Evolutionary conservation across 2,113 vertebrate genomes (phyloP).

Genomic region (Grantiella picta): DNA sequence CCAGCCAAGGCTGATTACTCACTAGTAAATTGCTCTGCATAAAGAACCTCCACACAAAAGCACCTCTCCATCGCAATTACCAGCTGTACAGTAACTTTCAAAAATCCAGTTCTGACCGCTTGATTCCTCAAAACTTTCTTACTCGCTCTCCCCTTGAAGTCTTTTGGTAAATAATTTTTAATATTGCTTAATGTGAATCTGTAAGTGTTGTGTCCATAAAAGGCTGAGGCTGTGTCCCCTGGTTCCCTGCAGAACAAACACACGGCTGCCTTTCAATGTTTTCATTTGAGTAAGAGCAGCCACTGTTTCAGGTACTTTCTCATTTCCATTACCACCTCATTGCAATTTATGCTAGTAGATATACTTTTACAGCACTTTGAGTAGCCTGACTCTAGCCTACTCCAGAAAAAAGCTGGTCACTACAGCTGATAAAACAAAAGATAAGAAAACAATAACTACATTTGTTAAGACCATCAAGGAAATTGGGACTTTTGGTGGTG

Average conservation of each 20-base stretch:
- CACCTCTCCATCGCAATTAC: background rate
- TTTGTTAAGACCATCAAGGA: background rate
- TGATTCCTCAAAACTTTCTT: background rate
- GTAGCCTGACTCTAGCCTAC: background rate
- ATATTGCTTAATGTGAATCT: background rate
- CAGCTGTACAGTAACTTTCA: background rate
- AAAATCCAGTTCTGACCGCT: background rate
- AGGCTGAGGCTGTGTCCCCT: background rate
- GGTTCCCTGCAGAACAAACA: background rate
- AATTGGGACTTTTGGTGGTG: background rate
- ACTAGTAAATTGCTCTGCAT: background rate
- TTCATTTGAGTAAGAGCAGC: background rate
- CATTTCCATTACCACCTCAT: background rate
- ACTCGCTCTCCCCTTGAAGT: background rate
- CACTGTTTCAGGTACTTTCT: background rate
- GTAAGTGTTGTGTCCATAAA: background rate
- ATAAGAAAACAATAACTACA: background rate
- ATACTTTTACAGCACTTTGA: background rate
- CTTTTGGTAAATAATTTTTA: background rate
- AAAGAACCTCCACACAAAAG: background rate
- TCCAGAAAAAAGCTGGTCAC: background rate
- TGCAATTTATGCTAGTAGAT: background rate
- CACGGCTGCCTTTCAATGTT: accelerated
- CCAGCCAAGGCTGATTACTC: background rate
- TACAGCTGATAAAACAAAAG: background rate